Evolutionary conservation across 2,888 invertebrate species (phyloP).

Genomic region (Catocala fraxini): DNA sequence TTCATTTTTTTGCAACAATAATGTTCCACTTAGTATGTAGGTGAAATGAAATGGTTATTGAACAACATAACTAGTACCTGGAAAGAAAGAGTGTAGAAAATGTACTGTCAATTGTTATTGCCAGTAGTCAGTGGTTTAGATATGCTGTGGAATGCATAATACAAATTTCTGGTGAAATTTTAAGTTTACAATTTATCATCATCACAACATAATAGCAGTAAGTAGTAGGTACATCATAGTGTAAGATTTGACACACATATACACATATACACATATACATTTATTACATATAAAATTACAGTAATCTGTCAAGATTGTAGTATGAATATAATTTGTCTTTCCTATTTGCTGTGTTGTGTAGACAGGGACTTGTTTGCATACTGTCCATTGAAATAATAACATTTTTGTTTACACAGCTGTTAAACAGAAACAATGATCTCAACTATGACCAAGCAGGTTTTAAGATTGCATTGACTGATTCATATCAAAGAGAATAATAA

Average conservation of each 20-base stretch:
- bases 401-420: slow-evolving; percentile 29
- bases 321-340: too few relatives aligned
- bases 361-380: slow-evolving; percentile 20
- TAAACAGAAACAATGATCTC: slow-evolving; percentile 23
- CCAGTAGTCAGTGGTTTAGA: neutral
- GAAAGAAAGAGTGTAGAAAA: slow-evolving; percentile 24
- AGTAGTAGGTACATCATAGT: neutral
- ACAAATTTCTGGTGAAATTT: neutral
- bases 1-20: slow-evolving; percentile 33
- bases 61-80: slow-evolving; percentile 58
- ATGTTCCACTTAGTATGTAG: slow-evolving; percentile 68
- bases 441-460: slow-evolving; percentile 8
- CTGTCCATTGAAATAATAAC: slow-evolving; percentile 19
- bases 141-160: neutral
- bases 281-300: slow-evolving; percentile 32
- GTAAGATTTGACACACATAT: slow-evolving; percentile 37
- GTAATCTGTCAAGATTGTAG: slow-evolving; percentile 11
- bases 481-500: too few relatives aligned
- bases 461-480: neutral
- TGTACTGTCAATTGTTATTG: slow-evolving; percentile 1
- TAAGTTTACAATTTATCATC: neutral
- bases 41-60: slow-evolving; percentile 70
- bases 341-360: too few relatives aligned
- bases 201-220: slow-evolving; percentile 4
- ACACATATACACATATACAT: too few relatives aligned